A percentile compares a stretch with the other conserved stretches of the same genome.
These are phyloP conservation scores for Megaceryle maxima DNA, from an alignment of 2,113 vertebrate genomes.

Conservation along the genomic window DNA sequence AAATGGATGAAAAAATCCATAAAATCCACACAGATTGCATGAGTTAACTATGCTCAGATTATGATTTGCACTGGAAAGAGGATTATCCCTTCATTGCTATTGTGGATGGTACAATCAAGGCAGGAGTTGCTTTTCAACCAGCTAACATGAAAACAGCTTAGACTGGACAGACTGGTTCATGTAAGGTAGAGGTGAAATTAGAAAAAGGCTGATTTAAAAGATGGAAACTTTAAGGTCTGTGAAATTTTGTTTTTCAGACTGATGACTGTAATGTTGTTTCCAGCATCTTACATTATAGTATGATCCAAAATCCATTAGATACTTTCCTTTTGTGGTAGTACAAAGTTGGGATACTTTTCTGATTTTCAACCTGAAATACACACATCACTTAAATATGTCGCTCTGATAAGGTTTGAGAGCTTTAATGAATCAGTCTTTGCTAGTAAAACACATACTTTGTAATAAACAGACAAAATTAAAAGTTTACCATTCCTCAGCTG, in stretches of 20 bases:
- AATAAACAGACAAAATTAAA: background rate
- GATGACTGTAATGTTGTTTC: background rate
- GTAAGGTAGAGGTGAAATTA: conserved; percentile 33
- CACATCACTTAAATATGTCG: background rate
- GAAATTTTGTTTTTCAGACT: background rate
- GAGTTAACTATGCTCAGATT: conserved; percentile 49
- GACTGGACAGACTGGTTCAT: background rate
- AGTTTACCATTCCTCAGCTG: background rate
- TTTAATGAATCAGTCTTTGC: background rate
- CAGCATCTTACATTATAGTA: background rate
- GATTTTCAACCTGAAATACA: background rate
- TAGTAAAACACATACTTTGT: background rate
- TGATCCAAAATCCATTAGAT: background rate
- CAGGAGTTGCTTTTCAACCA: background rate
- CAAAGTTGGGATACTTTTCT: background rate
- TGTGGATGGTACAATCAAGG: conserved; percentile 20
- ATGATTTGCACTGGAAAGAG: conserved; percentile 51
- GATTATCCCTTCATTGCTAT: conserved; percentile 42
- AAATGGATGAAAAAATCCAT: conserved; percentile 39
- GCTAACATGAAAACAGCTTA: conserved; percentile 25
- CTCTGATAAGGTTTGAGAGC: background rate
- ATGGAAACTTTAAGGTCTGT: background rate
- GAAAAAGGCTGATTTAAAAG: background rate
- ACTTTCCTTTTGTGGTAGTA: background rate
- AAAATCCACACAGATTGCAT: conserved; percentile 32